Base-by-base conservation (phyloP, 2,797 vertebrate genomes). In the Liparis tanakae region DNA sequence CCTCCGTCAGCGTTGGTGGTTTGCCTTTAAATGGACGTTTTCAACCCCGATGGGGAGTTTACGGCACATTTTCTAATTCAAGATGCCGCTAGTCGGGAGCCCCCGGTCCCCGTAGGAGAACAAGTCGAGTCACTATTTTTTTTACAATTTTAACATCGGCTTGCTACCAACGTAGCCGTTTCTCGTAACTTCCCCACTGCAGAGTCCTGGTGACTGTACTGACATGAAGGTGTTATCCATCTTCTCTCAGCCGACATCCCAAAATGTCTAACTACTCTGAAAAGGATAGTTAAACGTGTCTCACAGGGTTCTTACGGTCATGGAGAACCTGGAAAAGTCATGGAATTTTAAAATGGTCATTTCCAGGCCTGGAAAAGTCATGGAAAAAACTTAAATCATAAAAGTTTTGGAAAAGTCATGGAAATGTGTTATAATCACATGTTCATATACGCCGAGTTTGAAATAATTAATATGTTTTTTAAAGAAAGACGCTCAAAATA, bases 191-290 rank as follows among this genome's bases (percentile, higher is more conserved):
- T 48, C 46, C 46, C 46, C 10, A n/a, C 43, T 51, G 15, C 48
- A 53, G 20, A 51, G 18, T 43, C n/a, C 48, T 17, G 48, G 34
- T 30, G 34, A 20, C 46, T 17, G 1, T 39, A 59, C 44, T 39
- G 46, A 62, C 39, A 15, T 22, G 6, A n/a, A 17, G 39, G 44
- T 36, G 33, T 34, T 30, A 1, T 53, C 10, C 8, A 34, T 58
- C 9, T 48, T 62, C n/a, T 3, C 48, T 10, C 2, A 4, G 14
- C 7, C 0, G 44, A 30, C 41, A 56, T 53, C 10, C 36, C 5
- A 36, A 43, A 72, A 64, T 64, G 33, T 66, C 22, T 37, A 34
- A 46, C 44, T 46, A 46, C 44, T 46, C 44, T 43, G 14, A n/a
- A 46, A 46, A 48, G 44, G 44, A 48, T 17, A n/a, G 17, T 71